Evolutionary conservation across 2,888 invertebrate species (phyloP), one percentile per base, ranked within the genome.

Genomic region (Sceliomorpha sp.): DNA sequence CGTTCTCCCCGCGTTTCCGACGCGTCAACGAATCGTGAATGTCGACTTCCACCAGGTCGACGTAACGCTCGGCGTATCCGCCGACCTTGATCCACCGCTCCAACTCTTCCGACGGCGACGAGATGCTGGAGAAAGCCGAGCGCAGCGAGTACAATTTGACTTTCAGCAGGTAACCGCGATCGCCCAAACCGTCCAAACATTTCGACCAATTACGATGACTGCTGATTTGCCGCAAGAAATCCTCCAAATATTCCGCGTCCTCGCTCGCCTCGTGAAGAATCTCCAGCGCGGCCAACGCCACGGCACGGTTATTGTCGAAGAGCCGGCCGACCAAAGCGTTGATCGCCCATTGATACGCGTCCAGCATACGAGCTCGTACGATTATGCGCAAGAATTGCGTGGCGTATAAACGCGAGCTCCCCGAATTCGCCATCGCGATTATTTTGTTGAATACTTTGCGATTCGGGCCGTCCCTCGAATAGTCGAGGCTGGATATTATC

Each of bases 231-330:
- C 82, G 80, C 10, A 81, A 62, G 13, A 86, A 62, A 7, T 76
- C 76, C 44, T 86, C 84, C 15, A 87, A 67, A 47, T 84, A 87
- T 40, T 85, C 82, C 0, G 77, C 93, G 71, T 96, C 93, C 88
- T 96, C 96, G 84, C 96, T 96, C n/a, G 97, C 96, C 90, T 98
- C 98, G 82, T 97, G 96, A 34, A 98, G 90, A 56, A 95, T 94
- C 73, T 93, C 92, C 51, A 97, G 89, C 2, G 98, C 96, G 6
- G 94, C 92, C 75, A 95, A 90, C 5, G 94, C 93, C 17, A 98
- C 95, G 29, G 93, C 91, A 69, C 93, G 93, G 60, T 95, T 95
- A 66, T 92, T 91, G 85, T 99, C 99, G 74, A 93, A 93, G 26
- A 98, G 90, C 89, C 97, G 97, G 50, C 92, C 92, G 12, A 96